Conservation (phyloP, 2,797 vertebrate genomes). For the Martes flavigula region DNA sequence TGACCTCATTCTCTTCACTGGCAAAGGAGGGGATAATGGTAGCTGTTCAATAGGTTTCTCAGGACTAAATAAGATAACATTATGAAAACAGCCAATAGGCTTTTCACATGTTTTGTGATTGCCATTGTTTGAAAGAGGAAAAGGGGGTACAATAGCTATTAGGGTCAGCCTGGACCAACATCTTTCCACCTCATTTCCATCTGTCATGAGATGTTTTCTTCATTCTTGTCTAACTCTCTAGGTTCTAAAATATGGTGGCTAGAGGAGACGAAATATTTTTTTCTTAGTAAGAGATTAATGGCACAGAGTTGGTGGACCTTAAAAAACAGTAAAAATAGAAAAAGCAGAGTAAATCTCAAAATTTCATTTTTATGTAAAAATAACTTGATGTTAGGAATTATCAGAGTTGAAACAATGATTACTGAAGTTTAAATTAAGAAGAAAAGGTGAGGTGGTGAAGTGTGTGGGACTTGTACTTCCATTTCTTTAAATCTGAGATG, state of each 20-base stretch:
- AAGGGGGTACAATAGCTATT: not conserved
- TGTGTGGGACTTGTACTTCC: not conserved
- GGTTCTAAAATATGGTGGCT: not conserved
- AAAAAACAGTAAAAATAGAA: not conserved
- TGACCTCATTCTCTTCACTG: not conserved
- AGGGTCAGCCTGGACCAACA: not conserved
- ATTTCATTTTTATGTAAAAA: slow-evolving; percentile 44
- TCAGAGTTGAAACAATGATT: slow-evolving; percentile 38
- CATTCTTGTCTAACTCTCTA: not conserved
- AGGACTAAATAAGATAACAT: not conserved
- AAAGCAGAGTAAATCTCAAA: not conserved
- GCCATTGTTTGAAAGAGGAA: not conserved
- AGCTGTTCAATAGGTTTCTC: not conserved
- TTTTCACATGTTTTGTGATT: not conserved
- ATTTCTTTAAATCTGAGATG: slow-evolving; percentile 33
- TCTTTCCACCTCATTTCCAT: not conserved
- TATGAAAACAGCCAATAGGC: not conserved
- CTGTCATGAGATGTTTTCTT: not conserved
- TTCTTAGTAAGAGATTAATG: not conserved
- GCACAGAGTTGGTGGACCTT: not conserved
- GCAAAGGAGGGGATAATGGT: not conserved
- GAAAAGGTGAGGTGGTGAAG: slow-evolving; percentile 2
- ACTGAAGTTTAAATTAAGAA: not conserved
- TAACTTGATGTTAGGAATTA: slow-evolving; percentile 5
- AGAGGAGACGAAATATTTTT: not conserved